Evolutionary conservation across 2,113 vertebrate species (phyloP), one percentile per base, ranked within the genome.

Genomic region (Marcusenius ussheri): DNA sequence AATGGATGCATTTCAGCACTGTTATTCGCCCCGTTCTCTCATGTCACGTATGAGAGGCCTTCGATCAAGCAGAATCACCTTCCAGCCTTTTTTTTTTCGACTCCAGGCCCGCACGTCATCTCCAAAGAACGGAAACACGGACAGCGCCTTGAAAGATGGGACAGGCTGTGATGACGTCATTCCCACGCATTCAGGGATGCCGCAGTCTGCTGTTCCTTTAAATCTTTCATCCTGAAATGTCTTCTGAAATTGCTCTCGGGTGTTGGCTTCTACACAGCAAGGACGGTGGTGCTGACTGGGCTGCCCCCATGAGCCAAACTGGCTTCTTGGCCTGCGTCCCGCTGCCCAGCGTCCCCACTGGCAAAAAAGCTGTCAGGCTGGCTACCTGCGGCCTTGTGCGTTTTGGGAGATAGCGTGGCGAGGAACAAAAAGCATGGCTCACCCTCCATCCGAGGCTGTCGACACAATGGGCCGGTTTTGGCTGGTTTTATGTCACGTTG

Each of bases 91-190:
- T 24, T 74, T 47, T 47, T 15, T 39, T 53, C 50, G 1, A 50
- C 46, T 89, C 19, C n/a, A 17, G 70, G 42, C 87, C 42, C 17
- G 1, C 11, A 3, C 45, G 53, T 66, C 45, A 39, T 35, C 45
- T 91, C 21, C 39, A 56, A 19, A 13, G 35, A 42, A 70, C 62
- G 56, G 47, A 90, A 8, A 93, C 27, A 91, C 90, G 92, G 91
- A 89, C 90, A 91, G 93, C 89, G 88, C 88, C 89, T 92, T 92
- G 91, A 88, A 92, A 93, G 92, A 91, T 89, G 93, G 93, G 94
- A 94, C 94, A 94, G 94, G 94, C 94, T 92, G 91, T 91, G 91
- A 85, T 92, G 91, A 89, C 89, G 91, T 89, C 89, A 89, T 88
- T 15, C 31, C 83, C 46, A 3, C 49, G n/a, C 42, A 45, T 31